Percentiles rank a stretch among this genome's conserved stretches.
Conservation (phyloP, 2,113 vertebrate genomes). For the Mola mola region DNA sequence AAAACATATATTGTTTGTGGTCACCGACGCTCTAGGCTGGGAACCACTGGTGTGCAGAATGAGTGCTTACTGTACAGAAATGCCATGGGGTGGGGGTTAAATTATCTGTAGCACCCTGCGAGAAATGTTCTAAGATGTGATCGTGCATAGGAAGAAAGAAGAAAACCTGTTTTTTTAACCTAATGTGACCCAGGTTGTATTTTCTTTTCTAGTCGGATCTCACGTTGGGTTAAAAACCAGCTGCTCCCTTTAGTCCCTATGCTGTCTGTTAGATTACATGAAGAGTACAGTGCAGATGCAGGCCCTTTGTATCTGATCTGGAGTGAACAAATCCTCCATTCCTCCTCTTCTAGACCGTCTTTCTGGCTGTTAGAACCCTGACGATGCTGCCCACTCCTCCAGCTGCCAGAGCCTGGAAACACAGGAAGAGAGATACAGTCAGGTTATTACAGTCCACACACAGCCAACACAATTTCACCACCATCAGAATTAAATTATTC, state of each 20-base stretch:
- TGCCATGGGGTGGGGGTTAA: not conserved
- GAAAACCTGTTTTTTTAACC: constrained; percentile 34
- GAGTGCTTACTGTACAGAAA: not conserved
- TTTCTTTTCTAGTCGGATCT: not conserved
- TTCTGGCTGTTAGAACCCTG: constrained; percentile 94
- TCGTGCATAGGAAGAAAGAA: constrained; percentile 10
- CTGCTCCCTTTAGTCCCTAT: constrained; percentile 35
- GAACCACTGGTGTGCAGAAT: not conserved
- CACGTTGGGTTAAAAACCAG: constrained; percentile 22
- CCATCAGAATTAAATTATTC: too few relatives aligned
- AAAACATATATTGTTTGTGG: too few relatives aligned
- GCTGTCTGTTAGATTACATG: constrained; percentile 51
- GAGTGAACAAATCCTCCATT: constrained; percentile 7
- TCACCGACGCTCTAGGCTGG: too few relatives aligned
- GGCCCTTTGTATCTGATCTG: constrained; percentile 17
- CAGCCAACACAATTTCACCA: too few relatives aligned
- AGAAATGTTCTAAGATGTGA: constrained; percentile 57
- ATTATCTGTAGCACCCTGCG: constrained; percentile 49
- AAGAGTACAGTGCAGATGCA: constrained; percentile 33
- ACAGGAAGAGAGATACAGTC: constrained; percentile 15
- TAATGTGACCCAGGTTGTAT: constrained; percentile 29
- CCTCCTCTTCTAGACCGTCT: constrained; percentile 86
- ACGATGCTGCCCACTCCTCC: constrained; percentile 97
- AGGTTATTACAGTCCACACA: too few relatives aligned
- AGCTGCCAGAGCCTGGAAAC: constrained; percentile 89